Evolutionary conservation across 2,797 vertebrate genomes (phyloP), one percentile per base, ranked within the genome.

Genomic region (Aratinga solstitialis): DNA sequence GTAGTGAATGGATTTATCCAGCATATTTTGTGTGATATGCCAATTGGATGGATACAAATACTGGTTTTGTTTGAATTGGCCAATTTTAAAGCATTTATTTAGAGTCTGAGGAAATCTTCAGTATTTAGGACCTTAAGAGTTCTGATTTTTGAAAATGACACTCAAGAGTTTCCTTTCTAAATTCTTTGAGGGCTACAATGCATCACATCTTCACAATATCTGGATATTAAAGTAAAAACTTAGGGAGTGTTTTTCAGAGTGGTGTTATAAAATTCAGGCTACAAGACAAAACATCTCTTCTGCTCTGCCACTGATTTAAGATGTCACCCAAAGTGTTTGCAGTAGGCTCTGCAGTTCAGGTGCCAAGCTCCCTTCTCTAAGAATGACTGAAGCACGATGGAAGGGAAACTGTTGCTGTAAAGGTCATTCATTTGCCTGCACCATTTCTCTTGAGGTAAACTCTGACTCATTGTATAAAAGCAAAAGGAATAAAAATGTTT

Each of bases 341-440:
- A 36, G 66, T 72, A 87, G 67, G 21, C 17, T 71, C 73, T 67
- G 34, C 43, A 87, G 43, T 58, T 56, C 81, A 65, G 17, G 40
- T 34, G 36, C 29, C n/a, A 74, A 83, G 22, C 12, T 50, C n/a
- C 30, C 67, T 48, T 36, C 51, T 58, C 62, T 51, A 65, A 87
- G 58, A 56, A 75, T 62, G 12, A 67, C 34, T 30, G 12, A 62
- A 92, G n/a, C 23, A 79, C 90, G 58, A 63, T 3, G 3, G 43
- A 14, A 59, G 13, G 27, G 26, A 87, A 85, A 47, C 45, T 32
- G 11, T 17, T 29, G 47, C 77, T 76, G 73, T 34, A 51, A 86
- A 93, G 45, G 75, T 83, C 76, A 85, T 86, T 83, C 74, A 87
- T 86, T 73, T 83, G 59, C 32, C 61, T 90, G 21, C 73, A 86